Percentiles rank a stretch among this genome's conserved stretches.
These are phyloP conservation scores for Pelobates cultripes DNA, from an alignment of 2,797 vertebrate species.

Conservation along the genomic window DNA sequence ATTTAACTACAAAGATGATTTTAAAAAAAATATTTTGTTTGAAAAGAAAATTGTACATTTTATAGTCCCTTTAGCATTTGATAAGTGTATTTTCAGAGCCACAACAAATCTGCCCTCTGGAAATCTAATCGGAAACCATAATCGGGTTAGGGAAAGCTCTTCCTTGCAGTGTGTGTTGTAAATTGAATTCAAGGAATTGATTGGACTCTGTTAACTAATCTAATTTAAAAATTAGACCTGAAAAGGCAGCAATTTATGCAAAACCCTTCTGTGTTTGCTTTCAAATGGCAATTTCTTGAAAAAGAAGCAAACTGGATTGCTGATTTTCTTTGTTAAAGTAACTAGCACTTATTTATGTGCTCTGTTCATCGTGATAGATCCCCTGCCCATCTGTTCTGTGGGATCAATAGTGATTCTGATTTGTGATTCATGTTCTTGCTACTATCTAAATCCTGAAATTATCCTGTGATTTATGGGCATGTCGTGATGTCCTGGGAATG, in stretches of 20 bases:
- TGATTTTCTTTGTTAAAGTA: too few relatives aligned
- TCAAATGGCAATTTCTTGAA: too few relatives aligned
- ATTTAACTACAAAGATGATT: too few relatives aligned
- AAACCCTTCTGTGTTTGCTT: background rate
- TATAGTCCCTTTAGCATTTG: background rate
- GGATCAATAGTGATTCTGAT: too few relatives aligned
- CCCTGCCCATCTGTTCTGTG: too few relatives aligned
- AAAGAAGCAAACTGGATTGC: too few relatives aligned
- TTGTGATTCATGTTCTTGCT: background rate
- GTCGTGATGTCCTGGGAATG: background rate
- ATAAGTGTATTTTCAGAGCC: background rate
- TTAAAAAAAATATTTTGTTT: too few relatives aligned
- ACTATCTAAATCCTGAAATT: background rate
- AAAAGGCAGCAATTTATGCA: background rate
- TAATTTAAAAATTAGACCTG: background rate
- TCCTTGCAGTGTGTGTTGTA: constrained; percentile 6
- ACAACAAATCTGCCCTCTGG: background rate
- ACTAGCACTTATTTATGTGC: too few relatives aligned
- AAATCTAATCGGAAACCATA: background rate
- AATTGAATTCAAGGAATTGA: background rate
- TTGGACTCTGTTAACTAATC: background rate
- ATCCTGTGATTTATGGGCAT: background rate
- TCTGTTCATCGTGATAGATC: too few relatives aligned
- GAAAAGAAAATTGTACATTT: too few relatives aligned
- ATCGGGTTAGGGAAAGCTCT: constrained; percentile 8